phyloP scores from a whole-genome alignment of 2,797 vertebrate species.

The Cetoscarus ocellatus region DNA sequence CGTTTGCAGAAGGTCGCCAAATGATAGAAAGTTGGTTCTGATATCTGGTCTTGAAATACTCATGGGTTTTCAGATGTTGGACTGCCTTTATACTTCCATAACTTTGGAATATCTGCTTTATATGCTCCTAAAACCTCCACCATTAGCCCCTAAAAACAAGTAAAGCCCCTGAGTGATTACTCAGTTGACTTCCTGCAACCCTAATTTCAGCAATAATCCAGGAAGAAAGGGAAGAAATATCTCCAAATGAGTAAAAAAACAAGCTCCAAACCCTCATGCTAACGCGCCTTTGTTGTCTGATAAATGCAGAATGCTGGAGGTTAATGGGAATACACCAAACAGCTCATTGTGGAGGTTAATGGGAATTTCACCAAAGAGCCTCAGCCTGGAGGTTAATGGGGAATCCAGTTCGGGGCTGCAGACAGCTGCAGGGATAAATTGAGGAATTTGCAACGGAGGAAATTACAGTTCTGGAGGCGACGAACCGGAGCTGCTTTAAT shows the following conservation, averaged over 20 bases:
- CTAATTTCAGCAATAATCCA: slow-evolving; percentile 17
- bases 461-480: slow-evolving; percentile 54
- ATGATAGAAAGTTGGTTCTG: too few species aligned
- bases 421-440: slow-evolving; percentile 59
- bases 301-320: slow-evolving; percentile 38
- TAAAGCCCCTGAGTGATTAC: neutral
- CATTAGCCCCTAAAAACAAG: neutral
- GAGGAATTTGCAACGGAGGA: slow-evolving; percentile 53
- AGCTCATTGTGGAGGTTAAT: slow-evolving; percentile 53
- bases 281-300: slow-evolving; percentile 35
- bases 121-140: neutral
- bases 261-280: neutral
- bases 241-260: slow-evolving; percentile 39
- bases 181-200: slow-evolving; percentile 9
- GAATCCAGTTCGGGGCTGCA: slow-evolving; percentile 51
- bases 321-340: slow-evolving; percentile 59
- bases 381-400: slow-evolving; percentile 68
- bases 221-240: neutral
- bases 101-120: neutral
- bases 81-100: neutral
- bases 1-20: too few species aligned
- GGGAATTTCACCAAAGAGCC: slow-evolving; percentile 54
- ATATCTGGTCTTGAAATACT: neutral
- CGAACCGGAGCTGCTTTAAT: slow-evolving; percentile 45
- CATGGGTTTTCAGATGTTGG: neutral